These are phyloP conservation scores for Drosophila anomalata DNA, from an alignment of 2,888 invertebrate genomes.

Conservation along the genomic window DNA sequence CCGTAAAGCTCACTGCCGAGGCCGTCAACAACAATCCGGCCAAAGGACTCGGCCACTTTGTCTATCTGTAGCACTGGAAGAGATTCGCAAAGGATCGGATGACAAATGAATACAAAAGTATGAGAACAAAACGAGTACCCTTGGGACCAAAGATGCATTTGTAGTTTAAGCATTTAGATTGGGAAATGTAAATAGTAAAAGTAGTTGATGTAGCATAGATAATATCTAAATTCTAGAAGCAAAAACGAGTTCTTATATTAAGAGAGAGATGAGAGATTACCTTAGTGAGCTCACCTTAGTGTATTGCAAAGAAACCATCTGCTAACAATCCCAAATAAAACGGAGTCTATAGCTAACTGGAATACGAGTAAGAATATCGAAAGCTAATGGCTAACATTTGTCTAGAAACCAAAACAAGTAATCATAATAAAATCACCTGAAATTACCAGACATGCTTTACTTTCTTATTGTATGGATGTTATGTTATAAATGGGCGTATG, in stretches of 20 bases:
- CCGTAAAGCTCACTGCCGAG: slow-evolving; percentile 63
- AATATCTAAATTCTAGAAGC: neutral
- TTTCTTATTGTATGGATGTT: too few relatives aligned
- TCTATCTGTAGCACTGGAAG: slow-evolving; percentile 79
- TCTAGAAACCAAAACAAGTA: slow-evolving; percentile 72
- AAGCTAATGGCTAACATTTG: slow-evolving; percentile 36
- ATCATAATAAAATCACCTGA: slow-evolving; percentile 45
- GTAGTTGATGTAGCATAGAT: slow-evolving; percentile 4
- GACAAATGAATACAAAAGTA: slow-evolving; percentile 36
- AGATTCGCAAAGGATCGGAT: neutral
- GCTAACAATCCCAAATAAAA: slow-evolving; percentile 48
- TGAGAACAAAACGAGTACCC: slow-evolving; percentile 53
- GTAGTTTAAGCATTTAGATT: slow-evolving; percentile 51
- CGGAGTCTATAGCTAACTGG: slow-evolving; percentile 68
- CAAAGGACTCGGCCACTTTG: slow-evolving; percentile 83
- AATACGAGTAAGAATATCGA: slow-evolving; percentile 53
- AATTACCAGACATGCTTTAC: neutral
- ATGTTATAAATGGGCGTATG: too few relatives aligned
- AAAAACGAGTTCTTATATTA: slow-evolving; percentile 8
- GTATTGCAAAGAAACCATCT: slow-evolving; percentile 36
- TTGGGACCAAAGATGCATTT: slow-evolving; percentile 75
- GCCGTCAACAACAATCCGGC: slow-evolving; percentile 83
- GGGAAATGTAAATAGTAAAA: slow-evolving; percentile 37
- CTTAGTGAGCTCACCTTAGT: neutral
- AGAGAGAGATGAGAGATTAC: neutral